Evolutionary conservation across 2,888 invertebrate genomes (phyloP).

Genomic region (Harpagoxenus sublaevis): DNA sequence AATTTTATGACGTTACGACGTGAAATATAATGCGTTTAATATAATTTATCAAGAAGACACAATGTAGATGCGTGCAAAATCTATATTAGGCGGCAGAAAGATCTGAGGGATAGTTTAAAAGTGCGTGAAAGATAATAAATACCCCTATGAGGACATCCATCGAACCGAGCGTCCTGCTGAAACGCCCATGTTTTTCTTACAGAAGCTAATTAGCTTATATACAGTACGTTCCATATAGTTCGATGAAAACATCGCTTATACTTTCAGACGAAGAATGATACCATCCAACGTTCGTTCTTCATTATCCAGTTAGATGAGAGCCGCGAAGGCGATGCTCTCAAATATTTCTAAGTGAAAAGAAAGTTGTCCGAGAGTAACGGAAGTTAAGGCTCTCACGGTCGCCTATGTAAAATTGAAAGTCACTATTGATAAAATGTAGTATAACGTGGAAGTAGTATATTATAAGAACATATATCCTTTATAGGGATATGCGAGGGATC

Average conservation of each 20-base stretch:
- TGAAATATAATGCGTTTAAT: background rate
- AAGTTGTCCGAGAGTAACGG: background rate
- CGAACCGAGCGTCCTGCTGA: background rate
- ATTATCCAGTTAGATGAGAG: background rate
- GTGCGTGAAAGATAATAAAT: background rate
- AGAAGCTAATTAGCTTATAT: background rate
- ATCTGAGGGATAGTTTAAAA: background rate
- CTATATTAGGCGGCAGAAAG: background rate
- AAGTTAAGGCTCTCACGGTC: background rate
- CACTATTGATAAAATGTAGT: slow-evolving; percentile 15
- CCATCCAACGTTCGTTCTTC: background rate
- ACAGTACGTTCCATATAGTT: background rate
- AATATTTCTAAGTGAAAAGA: background rate
- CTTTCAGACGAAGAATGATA: background rate
- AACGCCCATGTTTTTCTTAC: slow-evolving; percentile 9
- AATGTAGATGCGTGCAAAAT: background rate
- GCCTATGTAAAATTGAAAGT: background rate
- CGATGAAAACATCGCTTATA: background rate
- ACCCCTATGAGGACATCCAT: background rate
- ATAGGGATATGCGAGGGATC: slow-evolving; percentile 29
- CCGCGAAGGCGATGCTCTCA: background rate
- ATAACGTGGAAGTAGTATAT: slow-evolving; percentile 25
- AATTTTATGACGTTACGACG: background rate
- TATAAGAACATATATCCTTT: slow-evolving; percentile 27
- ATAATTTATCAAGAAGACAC: background rate